Percentiles rank a stretch among this genome's conserved stretches.
Conservation (phyloP, 2,888 invertebrate species). For the Tanytarsus gracilentus region DNA sequence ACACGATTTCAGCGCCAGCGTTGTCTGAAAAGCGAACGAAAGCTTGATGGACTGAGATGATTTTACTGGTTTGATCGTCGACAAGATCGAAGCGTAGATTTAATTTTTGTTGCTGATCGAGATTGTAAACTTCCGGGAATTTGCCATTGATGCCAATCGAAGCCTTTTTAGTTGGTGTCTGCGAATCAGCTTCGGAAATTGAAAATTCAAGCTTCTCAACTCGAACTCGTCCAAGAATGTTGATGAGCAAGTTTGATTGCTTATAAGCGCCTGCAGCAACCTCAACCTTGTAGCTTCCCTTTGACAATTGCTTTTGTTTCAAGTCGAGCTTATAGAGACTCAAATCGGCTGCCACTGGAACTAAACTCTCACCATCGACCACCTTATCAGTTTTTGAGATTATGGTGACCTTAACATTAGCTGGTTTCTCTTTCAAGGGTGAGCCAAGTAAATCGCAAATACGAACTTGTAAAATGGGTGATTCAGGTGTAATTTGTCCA, state of each 20-base stretch:
- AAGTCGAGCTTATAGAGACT: slow-evolving; percentile 69
- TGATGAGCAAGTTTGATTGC: slow-evolving; percentile 50
- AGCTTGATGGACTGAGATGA: slow-evolving; percentile 74
- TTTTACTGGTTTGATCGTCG: slow-evolving; percentile 57
- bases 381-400: slow-evolving; percentile 51
- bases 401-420: slow-evolving; percentile 34
- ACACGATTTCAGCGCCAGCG: slow-evolving; percentile 75
- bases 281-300: slow-evolving; percentile 76
- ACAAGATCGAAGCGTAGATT: slow-evolving; percentile 69
- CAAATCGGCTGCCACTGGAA: slow-evolving; percentile 48
- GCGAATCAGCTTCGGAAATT: slow-evolving; percentile 82
- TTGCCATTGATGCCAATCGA: slow-evolving; percentile 67
- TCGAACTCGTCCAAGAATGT: slow-evolving; percentile 66
- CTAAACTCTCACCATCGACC: slow-evolving; percentile 51
- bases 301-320: slow-evolving; percentile 63
- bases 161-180: slow-evolving; percentile 66
- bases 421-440: slow-evolving; percentile 45
- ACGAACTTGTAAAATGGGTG: slow-evolving; percentile 62
- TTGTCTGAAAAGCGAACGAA: slow-evolving; percentile 69
- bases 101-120: slow-evolving; percentile 85
- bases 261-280: slow-evolving; percentile 59
- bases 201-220: slow-evolving; percentile 76
- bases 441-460: slow-evolving; percentile 69
- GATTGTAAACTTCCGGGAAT: slow-evolving; percentile 59
- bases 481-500: slow-evolving; percentile 64